Evolutionary conservation across 2,888 invertebrate species (phyloP).

Genomic region (Pediacus dermestoides): DNA sequence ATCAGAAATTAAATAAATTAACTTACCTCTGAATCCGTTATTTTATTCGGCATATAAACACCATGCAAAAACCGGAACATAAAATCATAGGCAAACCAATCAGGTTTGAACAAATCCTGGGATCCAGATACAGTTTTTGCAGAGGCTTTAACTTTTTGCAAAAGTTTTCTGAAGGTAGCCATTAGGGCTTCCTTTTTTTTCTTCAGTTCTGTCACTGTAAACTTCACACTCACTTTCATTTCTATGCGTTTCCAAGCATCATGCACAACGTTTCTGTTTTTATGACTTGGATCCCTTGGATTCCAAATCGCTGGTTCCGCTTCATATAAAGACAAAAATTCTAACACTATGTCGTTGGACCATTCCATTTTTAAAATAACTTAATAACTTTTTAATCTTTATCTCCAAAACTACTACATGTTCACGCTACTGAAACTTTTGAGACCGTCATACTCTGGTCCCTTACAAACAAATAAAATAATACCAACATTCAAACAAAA

Average conservation of each 20-base stretch:
- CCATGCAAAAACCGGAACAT: constrained; percentile 50
- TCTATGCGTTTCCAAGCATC: constrained; percentile 50
- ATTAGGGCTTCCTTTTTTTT: constrained; percentile 53
- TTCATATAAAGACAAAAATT: constrained; percentile 50
- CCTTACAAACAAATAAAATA: too few relatives aligned
- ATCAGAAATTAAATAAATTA: constrained; percentile 7
- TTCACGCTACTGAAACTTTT: too few relatives aligned
- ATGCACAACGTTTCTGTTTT: constrained; percentile 48
- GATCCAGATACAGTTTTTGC: constrained; percentile 17
- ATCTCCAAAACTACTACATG: too few relatives aligned
- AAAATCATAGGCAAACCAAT: constrained; percentile 51
- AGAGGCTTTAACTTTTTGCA: constrained; percentile 41
- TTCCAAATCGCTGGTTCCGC: constrained; percentile 50
- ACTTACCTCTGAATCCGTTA: constrained; percentile 12
- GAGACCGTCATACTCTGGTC: too few relatives aligned
- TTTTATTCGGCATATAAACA: constrained; percentile 11
- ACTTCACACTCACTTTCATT: constrained; percentile 42
- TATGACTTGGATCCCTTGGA: constrained; percentile 47
- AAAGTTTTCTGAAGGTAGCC: constrained; percentile 50
- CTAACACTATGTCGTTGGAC: constrained; percentile 46
- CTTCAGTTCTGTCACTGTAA: constrained; percentile 47
- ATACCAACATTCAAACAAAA: too few relatives aligned
- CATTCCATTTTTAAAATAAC: constrained; percentile 17
- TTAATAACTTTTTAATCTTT: too few relatives aligned
- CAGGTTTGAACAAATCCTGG: constrained; percentile 39